Evolutionary conservation across 2,888 invertebrate genomes (phyloP).

Genomic region (Graphium colonna): DNA sequence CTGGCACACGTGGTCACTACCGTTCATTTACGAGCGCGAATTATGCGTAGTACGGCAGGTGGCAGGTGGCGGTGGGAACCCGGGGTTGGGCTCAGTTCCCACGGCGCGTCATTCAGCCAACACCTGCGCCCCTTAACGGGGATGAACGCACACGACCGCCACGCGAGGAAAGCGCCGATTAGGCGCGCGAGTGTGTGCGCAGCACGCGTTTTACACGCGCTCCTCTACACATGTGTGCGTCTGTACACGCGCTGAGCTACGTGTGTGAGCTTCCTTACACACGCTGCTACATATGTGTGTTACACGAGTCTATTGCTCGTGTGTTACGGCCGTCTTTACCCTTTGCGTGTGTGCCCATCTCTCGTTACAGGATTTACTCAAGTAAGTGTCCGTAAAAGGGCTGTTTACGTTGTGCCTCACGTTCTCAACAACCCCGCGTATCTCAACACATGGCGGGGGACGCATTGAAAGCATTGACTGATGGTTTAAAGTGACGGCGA

Average conservation of each 20-base stretch:
- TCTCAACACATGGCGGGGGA: constrained; percentile 17
- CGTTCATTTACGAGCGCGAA: constrained; percentile 79
- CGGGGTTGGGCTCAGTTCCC: constrained; percentile 73
- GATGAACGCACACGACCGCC: constrained; percentile 73
- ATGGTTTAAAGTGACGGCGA: constrained; percentile 9
- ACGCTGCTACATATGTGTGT: not conserved
- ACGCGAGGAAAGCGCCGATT: constrained; percentile 74
- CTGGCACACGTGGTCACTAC: constrained; percentile 76
- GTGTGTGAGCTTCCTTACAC: constrained; percentile 31
- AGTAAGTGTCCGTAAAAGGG: constrained; percentile 50
- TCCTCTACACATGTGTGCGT: constrained; percentile 41
- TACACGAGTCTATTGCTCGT: not conserved
- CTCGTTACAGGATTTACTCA: constrained; percentile 54
- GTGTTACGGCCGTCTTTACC: constrained; percentile 28
- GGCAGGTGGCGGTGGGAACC: constrained; percentile 73
- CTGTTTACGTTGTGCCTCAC: constrained; percentile 45
- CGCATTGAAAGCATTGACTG: constrained; percentile 8
- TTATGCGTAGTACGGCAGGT: constrained; percentile 79
- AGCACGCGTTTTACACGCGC: constrained; percentile 3
- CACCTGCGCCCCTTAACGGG: constrained; percentile 78
- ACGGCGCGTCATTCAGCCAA: constrained; percentile 73
- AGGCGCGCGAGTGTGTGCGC: constrained; percentile 39
- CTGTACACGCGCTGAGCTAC: constrained; percentile 31
- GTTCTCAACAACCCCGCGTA: constrained; percentile 30
- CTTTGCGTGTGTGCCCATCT: constrained; percentile 28